Evolutionary conservation across 1,140 invertebrate species (phyloP), one percentile per base, ranked within the genome.

Genomic region (Globodera rostochiensis): DNA sequence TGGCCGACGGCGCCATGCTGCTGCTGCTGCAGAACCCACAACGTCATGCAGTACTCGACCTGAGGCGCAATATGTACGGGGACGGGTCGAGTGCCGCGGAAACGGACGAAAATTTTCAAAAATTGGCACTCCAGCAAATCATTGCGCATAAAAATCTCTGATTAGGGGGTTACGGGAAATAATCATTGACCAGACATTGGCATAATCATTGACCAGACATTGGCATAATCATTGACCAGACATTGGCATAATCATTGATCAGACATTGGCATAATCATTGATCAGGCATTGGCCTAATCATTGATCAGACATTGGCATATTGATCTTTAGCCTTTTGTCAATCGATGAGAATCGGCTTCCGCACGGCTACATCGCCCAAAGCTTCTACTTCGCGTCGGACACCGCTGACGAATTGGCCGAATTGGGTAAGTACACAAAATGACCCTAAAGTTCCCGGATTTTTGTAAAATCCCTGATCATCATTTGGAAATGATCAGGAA

Each of bases 281-380:
- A 19, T 19, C 46, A n/a, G n/a, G n/a, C n/a, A n/a, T n/a, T n/a
- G n/a, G n/a, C n/a, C n/a, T n/a, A 21, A 77, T n/a, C 49, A 19
- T 74, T 76, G 19, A 19, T 7, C 53, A 19, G 76, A 6, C n/a
- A 60, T 6, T n/a, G 46, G 13, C 46, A 79, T 25, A 78, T 46
- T 77, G 47, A 19, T 19, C 46, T 79, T 84, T 81, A 84, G 83
- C 79, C 47, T 84, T 36, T 67, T 80, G 15, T n/a, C 64, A 6
- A 84, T 84, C 50, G 84, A 83, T 53, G 83, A 84, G 71, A 71
- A 84, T 60, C 77, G 84, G 8, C 78, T 84, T 49, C 84, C 83
- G 45, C 57, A 74, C n/a, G 60, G 67, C n/a, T 84, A 83, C 75
- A 47, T 74, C 47, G 86, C 83, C 9, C 71, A 79, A 45, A 84